Percentiles rank a stretch among this genome's conserved stretches.
Conservation (phyloP, 2,888 invertebrate genomes). For the Dorcus hopei region DNA sequence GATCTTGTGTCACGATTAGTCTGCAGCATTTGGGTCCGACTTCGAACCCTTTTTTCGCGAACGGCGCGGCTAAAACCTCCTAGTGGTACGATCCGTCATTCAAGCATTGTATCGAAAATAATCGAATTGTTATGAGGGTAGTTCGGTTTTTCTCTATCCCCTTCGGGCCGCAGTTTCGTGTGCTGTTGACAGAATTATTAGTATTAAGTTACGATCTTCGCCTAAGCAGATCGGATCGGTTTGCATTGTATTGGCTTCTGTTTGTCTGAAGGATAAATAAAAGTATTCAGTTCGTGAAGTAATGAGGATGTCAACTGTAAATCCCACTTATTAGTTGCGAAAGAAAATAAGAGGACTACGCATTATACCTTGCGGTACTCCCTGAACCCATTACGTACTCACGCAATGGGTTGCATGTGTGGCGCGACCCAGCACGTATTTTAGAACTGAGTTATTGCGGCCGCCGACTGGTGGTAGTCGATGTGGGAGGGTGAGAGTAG, state of each 20-base stretch:
- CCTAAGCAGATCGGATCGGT: not conserved
- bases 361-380: no score
- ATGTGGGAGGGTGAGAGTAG: slow-evolving; percentile 5
- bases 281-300: no score
- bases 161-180: slow-evolving; percentile 12
- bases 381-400: no score
- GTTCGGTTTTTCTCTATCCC: slow-evolving; percentile 11
- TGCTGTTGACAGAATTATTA: slow-evolving; percentile 13
- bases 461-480: no score
- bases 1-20: slow-evolving; percentile 19
- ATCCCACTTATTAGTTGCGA: no score
- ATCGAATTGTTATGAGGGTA: slow-evolving; percentile 28
- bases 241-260: not conserved
- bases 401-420: no score
- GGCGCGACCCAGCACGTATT: no score
- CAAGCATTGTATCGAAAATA: slow-evolving; percentile 29
- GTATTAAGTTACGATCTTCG: slow-evolving; percentile 10
- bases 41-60: not conserved
- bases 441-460: no score
- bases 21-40: slow-evolving; percentile 16
- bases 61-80: not conserved
- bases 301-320: no score
- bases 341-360: no score
- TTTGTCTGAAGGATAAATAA: no score
- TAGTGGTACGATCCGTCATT: slow-evolving; percentile 10